Conservation (phyloP, 1,140 invertebrate species). For the Trichogramma pretiosum region DNA sequence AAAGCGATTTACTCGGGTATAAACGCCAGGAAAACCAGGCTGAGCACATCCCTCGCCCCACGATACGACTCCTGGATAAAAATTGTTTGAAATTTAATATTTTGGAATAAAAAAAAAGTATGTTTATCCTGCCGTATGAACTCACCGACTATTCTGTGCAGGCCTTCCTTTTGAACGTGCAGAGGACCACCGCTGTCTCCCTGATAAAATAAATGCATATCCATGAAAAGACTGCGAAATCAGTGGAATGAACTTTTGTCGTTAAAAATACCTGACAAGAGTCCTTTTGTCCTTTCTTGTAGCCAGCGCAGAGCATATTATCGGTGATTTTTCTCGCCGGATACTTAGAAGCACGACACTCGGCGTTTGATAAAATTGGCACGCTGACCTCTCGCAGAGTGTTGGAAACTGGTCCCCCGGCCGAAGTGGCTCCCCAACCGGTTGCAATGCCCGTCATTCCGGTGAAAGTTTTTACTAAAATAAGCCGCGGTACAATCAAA, state of each 20-base stretch:
- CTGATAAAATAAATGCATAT: constrained; percentile 28
- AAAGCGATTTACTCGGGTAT: constrained; percentile 70
- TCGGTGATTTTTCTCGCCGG: constrained; percentile 63
- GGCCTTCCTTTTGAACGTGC: constrained; percentile 42
- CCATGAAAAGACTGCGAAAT: constrained; percentile 1
- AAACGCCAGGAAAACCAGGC: constrained; percentile 75
- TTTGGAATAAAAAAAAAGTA: too few species aligned
- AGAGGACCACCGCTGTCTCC: constrained; percentile 62
- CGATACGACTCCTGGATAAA: constrained; percentile 62
- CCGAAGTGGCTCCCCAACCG: constrained; percentile 57
- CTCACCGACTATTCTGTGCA: constrained; percentile 48
- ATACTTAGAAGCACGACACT: constrained; percentile 61
- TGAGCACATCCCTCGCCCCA: constrained; percentile 75
- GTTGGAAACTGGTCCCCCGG: constrained; percentile 47
- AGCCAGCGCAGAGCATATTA: constrained; percentile 81
- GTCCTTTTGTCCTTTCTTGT: constrained; percentile 62
- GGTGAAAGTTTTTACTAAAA: constrained; percentile 39
- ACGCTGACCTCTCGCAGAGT: constrained; percentile 56
- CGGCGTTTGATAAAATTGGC: constrained; percentile 63
- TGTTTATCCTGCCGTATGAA: too few species aligned
- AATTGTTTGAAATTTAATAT: too few species aligned
- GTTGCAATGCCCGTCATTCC: constrained; percentile 50
- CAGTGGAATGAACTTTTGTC: too few species aligned
- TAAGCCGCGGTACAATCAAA: background rate
- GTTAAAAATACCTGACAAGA: constrained; percentile 57